A percentile compares a stretch with the other conserved stretches of the same genome.
These are phyloP conservation scores for Apis cerana DNA, from an alignment of 1,140 invertebrate genomes.

Conservation along the genomic window DNA sequence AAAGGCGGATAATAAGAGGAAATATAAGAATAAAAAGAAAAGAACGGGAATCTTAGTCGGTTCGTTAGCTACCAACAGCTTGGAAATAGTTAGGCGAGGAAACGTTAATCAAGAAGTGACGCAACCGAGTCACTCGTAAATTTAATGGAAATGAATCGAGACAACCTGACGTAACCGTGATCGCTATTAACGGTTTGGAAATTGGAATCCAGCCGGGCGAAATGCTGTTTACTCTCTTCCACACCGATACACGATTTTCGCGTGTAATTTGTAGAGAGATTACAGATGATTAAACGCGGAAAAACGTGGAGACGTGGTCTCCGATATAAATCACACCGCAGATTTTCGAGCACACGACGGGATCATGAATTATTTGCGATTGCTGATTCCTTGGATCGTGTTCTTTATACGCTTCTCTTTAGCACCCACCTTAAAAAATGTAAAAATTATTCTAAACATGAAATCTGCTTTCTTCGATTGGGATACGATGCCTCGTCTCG, in stretches of 20 bases:
- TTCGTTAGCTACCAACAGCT: not conserved
- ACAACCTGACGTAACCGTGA: conserved; percentile 44
- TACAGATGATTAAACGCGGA: too few species aligned
- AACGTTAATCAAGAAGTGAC: conserved; percentile 43
- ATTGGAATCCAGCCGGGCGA: not conserved
- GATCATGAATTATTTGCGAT: too few species aligned
- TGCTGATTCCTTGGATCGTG: too few species aligned
- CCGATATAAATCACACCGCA: too few species aligned
- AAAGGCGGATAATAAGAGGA: not conserved
- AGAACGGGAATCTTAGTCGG: not conserved
- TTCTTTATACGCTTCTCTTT: too few species aligned
- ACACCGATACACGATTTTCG: not conserved
- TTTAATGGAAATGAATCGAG: conserved; percentile 49
- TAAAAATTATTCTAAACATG: too few species aligned
- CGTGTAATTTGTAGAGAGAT: not conserved
- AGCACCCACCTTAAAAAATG: too few species aligned
- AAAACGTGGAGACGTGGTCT: too few species aligned
- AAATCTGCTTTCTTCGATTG: too few species aligned
- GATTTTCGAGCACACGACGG: too few species aligned
- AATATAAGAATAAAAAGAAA: not conserved
- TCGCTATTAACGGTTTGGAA: conserved; percentile 11
- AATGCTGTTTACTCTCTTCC: not conserved
- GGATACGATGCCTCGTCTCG: too few species aligned
- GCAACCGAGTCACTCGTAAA: conserved; percentile 35
- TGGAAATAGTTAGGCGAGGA: conserved; percentile 19